Evolutionary conservation across 2,888 invertebrate genomes (phyloP), one percentile per base, ranked within the genome.

Genomic region (Chloromyia formosa): DNA sequence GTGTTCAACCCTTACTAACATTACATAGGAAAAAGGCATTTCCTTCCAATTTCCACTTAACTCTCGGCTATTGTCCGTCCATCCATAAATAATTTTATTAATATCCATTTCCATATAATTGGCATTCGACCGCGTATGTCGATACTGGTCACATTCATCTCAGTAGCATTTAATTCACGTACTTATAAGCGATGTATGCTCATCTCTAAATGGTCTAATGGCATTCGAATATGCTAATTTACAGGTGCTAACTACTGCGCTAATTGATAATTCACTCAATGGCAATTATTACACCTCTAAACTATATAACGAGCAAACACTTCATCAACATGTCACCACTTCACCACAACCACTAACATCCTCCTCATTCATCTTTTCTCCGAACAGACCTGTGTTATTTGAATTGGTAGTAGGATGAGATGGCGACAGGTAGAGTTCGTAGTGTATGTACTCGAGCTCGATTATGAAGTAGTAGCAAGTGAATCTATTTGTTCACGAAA

Each of bases 211-310:
- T 56, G 56, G 56, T 64, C 62, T 45, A 66, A 66, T 66, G 66
- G 66, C 66, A 66, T 66, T 66, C 66, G 49, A 66, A 66, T 66
- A 66, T 66, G 66, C 66, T 66, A 66, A 66, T 66, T 66, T 66
- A 66, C 66, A 66, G 66, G 66, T 66, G 66, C 66, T 66, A 66
- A 66, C 45, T 66, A 66, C 66, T 9, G 1, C 10, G 10, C 66
- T 66, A 66, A 66, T 66, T 66, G 66, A 66, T 66, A 66, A 66
- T 66, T 66, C 66, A 66, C 49, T 66, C 66, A 66, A 66, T 66
- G n/a, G 66, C 66, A 66, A 66, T 66, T 66, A 66, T 66, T 49
- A 66, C 66, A 66, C 66, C 66, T 66, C 66, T 66, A 66, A 66
- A 66, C 66, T 66, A 35, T 66, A 49, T 66, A 66, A 66, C 66